These are phyloP conservation scores for Hesperophylax magnus DNA, from an alignment of 1,140 invertebrate species.

Conservation along the genomic window DNA sequence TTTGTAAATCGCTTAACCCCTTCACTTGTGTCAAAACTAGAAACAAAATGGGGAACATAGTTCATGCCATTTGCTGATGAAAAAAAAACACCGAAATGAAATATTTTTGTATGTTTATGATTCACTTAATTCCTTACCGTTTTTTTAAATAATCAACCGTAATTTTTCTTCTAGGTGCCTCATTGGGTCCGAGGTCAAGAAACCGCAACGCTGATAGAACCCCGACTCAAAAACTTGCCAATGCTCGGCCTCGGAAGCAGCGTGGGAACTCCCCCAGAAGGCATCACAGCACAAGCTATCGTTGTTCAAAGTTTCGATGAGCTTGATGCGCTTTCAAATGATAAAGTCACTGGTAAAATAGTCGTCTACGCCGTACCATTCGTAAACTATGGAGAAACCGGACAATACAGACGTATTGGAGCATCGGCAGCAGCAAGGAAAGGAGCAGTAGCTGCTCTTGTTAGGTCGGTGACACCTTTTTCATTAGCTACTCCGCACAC, in stretches of 20 bases:
- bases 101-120: too few relatives aligned
- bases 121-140: too few relatives aligned
- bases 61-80: too few relatives aligned
- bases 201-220: slow-evolving; percentile 65
- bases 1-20: too few relatives aligned
- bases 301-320: slow-evolving; percentile 78
- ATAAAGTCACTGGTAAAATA: slow-evolving; percentile 75
- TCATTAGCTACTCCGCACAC: slow-evolving; percentile 78
- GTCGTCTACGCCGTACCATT: slow-evolving; percentile 80
- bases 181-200: too few relatives aligned
- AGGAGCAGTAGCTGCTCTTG: slow-evolving; percentile 79
- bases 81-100: too few relatives aligned
- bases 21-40: too few relatives aligned
- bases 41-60: too few relatives aligned
- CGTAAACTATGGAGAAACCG: slow-evolving; percentile 71
- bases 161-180: too few relatives aligned
- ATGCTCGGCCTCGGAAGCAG: slow-evolving; percentile 76
- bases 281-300: slow-evolving; percentile 76
- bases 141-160: too few relatives aligned
- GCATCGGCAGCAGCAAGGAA: slow-evolving; percentile 75
- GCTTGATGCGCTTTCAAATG: slow-evolving; percentile 62
- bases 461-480: slow-evolving; percentile 80
- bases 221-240: slow-evolving; percentile 70
- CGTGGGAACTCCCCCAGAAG: slow-evolving; percentile 73
- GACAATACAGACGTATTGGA: slow-evolving; percentile 71